Percentiles rank a stretch among this genome's conserved stretches.
phyloP scores from a whole-genome alignment of 2,113 vertebrate genomes.

The Pampusana beccarii region DNA sequence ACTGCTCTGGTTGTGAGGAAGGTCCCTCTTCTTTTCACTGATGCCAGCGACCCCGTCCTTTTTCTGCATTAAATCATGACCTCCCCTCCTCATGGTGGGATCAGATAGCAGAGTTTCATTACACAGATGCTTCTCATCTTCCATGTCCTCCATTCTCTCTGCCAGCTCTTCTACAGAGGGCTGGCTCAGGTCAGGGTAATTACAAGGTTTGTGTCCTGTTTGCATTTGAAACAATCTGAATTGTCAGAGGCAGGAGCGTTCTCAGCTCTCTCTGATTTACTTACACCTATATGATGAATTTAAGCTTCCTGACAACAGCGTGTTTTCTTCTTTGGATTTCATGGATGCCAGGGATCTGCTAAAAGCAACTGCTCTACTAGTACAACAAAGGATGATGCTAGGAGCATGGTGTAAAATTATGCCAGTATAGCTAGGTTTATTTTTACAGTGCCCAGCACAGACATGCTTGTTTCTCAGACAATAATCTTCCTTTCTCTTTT shows the following conservation, averaged over 20 bases:
- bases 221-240: conserved; percentile 46
- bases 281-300: too few relatives aligned
- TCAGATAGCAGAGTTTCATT: conserved; percentile 27
- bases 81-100: not conserved
- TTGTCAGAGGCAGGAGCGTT: conserved; percentile 74
- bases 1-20: conserved; percentile 68
- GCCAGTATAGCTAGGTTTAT: not conserved
- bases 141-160: conserved; percentile 84
- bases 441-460: not conserved
- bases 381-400: not conserved
- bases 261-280: too few relatives aligned
- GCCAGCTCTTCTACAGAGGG: conserved; percentile 91
- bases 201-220: conserved; percentile 73
- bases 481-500: conserved; percentile 36
- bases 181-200: conserved; percentile 69
- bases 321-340: too few relatives aligned
- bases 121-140: conserved; percentile 65
- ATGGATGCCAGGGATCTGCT: too few relatives aligned
- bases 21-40: conserved; percentile 63
- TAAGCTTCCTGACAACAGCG: too few relatives aligned
- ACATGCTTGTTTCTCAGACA: not conserved
- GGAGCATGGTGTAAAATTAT: not conserved
- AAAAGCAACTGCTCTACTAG: too few relatives aligned
- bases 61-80: not conserved
- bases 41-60: conserved; percentile 26